Conservation (phyloP, 1,140 invertebrate genomes). For the Eubasilissa regina region DNA sequence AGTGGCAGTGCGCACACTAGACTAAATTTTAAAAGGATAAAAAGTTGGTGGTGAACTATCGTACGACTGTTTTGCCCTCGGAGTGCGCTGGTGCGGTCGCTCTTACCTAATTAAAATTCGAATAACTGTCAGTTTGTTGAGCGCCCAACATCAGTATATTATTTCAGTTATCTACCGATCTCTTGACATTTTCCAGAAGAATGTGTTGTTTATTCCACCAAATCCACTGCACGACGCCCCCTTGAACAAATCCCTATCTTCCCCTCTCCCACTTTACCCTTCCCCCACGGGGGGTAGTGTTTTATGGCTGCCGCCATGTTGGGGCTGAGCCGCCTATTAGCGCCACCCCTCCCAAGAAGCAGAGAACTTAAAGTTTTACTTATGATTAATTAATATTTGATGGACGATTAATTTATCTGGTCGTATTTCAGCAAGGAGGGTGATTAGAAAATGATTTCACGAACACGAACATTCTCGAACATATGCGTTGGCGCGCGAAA, state of each 20-base stretch:
- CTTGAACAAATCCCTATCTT: conserved; percentile 5
- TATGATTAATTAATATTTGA: conserved; percentile 43
- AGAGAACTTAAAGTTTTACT: conserved; percentile 33
- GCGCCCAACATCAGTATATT: not conserved
- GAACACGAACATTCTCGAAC: too few relatives aligned
- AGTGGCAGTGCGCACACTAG: too few relatives aligned
- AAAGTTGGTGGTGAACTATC: too few relatives aligned
- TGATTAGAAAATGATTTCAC: too few relatives aligned
- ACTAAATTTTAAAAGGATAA: too few relatives aligned
- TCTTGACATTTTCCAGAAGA: conserved; percentile 11
- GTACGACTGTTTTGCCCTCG: too few relatives aligned
- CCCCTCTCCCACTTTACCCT: not conserved
- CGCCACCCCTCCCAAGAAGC: conserved; percentile 9
- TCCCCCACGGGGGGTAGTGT: conserved; percentile 5
- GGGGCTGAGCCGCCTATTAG: conserved; percentile 39
- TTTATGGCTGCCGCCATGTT: conserved; percentile 37
- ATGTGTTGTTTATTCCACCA: conserved; percentile 15
- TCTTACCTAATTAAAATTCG: not conserved
- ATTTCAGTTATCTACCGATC: not conserved
- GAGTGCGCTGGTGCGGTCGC: too few relatives aligned
- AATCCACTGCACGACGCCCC: conserved; percentile 1
- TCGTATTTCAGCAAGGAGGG: not conserved
- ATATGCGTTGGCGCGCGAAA: too few relatives aligned
- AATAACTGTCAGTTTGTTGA: not conserved
- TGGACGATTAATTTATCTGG: conserved; percentile 24